phyloP scores from a whole-genome alignment of 2,797 vertebrate species.

The Pelobates cultripes region DNA sequence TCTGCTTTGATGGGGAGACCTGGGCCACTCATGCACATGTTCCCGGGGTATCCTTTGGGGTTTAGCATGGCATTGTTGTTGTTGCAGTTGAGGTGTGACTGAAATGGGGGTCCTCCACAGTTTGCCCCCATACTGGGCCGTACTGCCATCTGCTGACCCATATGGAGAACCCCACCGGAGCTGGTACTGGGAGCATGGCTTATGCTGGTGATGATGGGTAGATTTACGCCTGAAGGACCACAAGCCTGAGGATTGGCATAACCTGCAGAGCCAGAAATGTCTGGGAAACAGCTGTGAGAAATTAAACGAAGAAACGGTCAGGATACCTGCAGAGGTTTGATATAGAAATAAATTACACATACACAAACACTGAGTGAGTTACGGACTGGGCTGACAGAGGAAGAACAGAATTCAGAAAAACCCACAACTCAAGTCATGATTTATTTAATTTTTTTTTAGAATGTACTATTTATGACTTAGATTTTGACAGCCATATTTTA shows the following conservation, averaged over 20 bases:
- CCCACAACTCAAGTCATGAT: too few species aligned
- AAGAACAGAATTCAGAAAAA: too few species aligned
- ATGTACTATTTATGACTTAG: too few species aligned
- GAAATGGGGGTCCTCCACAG: constrained; percentile 66
- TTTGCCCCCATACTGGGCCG: constrained; percentile 68
- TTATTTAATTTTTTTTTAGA: too few species aligned
- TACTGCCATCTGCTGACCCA: constrained; percentile 73
- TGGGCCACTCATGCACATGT: constrained; percentile 77
- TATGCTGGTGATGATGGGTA: constrained; percentile 62
- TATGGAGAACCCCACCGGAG: constrained; percentile 70
- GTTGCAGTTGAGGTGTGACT: constrained; percentile 75
- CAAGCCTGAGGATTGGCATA: constrained; percentile 85
- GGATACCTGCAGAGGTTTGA: too few species aligned
- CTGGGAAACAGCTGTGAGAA: constrained; percentile 76
- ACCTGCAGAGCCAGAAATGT: constrained; percentile 74
- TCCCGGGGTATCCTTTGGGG: constrained; percentile 82
- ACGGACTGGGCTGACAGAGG: too few species aligned
- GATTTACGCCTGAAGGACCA: constrained; percentile 67
- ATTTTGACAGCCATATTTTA: too few species aligned
- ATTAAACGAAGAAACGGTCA: not conserved
- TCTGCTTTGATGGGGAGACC: constrained; percentile 89
- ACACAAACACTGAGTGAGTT: too few species aligned
- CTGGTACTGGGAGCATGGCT: constrained; percentile 73
- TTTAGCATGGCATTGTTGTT: constrained; percentile 75
- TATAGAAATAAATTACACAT: too few species aligned